Base-by-base conservation (phyloP, 2,797 vertebrate genomes). In the Microhierax caerulescens region DNA sequence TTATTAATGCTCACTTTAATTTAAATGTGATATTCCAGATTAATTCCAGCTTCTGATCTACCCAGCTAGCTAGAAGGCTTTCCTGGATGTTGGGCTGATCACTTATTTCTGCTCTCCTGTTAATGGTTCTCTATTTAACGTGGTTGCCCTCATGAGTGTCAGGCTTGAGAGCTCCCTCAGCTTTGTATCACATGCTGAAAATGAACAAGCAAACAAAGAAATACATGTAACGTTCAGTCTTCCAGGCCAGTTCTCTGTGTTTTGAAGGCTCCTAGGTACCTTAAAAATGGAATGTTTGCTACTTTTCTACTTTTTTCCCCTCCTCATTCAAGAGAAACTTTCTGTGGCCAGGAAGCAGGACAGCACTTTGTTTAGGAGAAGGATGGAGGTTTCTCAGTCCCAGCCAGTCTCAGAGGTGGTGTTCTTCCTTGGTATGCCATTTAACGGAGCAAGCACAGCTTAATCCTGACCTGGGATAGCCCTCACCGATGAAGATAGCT, bases 241-340 rank as follows among this genome's bases (percentile, higher is more conserved):
- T 85, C 41, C 27, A 22, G n/a, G 18, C 7, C 3, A n/a, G 14
- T 57, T 86, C 10, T 34, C 5, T 56, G 2, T 3, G 43, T 72
- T 51, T 36, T 57, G 28, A 57, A 45, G 12, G 4, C 25, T 88
- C 13, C 21, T 63, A 0, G 0, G 3, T 67, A 20, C 6, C 36
- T 79, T 76, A 9, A 34, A 47, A 64, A 45, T 37, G 2, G 11
- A 68, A 41, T 14, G 4, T 4, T 30, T 1, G 59, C 13, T 28
- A 5, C 4, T 74, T 64, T 63, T 4, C 24, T 47, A 9, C 1
- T 4, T 0, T 30, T 75, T 75, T 11, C 4, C 27, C 19, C 6
- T 47, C 10, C 19, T 7, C 22, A 36, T 45, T 77, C 25, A 63
- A 60, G 4, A 51, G 19, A 63, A 77, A 41, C 16, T 53, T 74